Evolutionary conservation across 2,888 invertebrate genomes (phyloP).

Genomic region (Melolontha melolontha): DNA sequence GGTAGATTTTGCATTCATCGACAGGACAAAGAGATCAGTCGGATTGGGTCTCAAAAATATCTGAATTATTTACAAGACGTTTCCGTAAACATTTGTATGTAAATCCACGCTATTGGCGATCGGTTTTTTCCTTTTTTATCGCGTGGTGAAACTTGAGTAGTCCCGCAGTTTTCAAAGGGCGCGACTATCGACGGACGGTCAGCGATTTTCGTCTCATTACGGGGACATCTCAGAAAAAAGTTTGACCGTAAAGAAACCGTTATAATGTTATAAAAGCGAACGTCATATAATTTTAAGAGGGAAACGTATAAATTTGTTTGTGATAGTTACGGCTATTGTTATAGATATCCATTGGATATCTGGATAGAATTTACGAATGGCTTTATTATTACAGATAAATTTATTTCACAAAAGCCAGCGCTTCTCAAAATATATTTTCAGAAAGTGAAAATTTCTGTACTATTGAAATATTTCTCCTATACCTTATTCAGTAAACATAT

Average conservation of each 20-base stretch:
- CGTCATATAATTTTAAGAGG: conserved; percentile 2
- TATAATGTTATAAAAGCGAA: conserved; percentile 10
- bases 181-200: conserved; percentile 1
- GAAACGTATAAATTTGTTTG: conserved; percentile 20
- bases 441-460: too few species aligned
- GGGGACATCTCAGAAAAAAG: conserved; percentile 5
- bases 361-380: conserved; percentile 1
- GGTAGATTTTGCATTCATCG: too few species aligned
- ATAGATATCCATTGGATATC: conserved; percentile 12
- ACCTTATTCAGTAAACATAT: too few species aligned
- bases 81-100: conserved; percentile 61
- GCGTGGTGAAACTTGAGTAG: conserved; percentile 7
- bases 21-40: conserved; percentile 46
- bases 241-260: conserved; percentile 13
- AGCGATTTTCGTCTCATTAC: conserved; percentile 26
- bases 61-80: conserved; percentile 65
- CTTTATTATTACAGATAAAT: too few species aligned
- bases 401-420: too few species aligned
- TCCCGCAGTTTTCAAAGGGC: conserved; percentile 13
- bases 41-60: conserved; percentile 56
- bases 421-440: too few species aligned
- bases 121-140: conserved; percentile 57
- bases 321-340: conserved; percentile 5
- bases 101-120: conserved; percentile 58
- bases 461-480: too few species aligned